A percentile compares a stretch with the other conserved stretches of the same genome.
phyloP scores from a whole-genome alignment of 2,797 vertebrate genomes.

The Echeneis naucrates region DNA sequence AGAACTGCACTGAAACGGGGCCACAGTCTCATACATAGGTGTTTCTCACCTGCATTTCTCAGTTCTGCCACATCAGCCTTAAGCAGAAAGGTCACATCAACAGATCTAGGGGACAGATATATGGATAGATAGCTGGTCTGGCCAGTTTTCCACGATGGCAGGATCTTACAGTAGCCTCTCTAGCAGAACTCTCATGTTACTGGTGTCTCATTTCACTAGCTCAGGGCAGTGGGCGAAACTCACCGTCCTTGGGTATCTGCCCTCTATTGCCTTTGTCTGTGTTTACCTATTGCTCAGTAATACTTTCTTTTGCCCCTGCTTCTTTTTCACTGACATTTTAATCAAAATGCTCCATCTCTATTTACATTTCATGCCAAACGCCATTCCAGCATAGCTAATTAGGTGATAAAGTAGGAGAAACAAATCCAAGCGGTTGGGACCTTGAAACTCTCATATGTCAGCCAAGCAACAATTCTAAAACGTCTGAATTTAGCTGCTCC shows the following conservation, averaged over 20 bases:
- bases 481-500: constrained; percentile 8
- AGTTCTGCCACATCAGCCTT: constrained; percentile 76
- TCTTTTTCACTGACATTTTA: background rate
- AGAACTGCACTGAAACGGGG: constrained; percentile 8
- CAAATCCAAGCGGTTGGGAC: constrained; percentile 13
- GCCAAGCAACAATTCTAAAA: constrained; percentile 18
- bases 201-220: constrained; percentile 83
- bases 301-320: constrained; percentile 32
- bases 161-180: constrained; percentile 76
- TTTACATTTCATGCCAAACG: constrained; percentile 8
- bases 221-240: constrained; percentile 80
- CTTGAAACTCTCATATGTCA: constrained; percentile 23
- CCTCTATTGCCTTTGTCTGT: constrained; percentile 69
- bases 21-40: constrained; percentile 50
- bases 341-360: background rate
- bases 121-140: constrained; percentile 76
- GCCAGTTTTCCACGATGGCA: constrained; percentile 78
- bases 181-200: constrained; percentile 81
- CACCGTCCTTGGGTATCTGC: constrained; percentile 74
- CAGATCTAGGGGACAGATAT: constrained; percentile 83
- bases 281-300: constrained; percentile 55
- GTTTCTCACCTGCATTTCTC: constrained; percentile 70
- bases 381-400: constrained; percentile 7
- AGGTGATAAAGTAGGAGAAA: constrained; percentile 20
- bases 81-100: constrained; percentile 77